Evolutionary conservation across 37 sponge, comb jelly and placozoan genomes (phyloP), one percentile per base, ranked within the genome.

Genomic region (Agelas oroides): DNA sequence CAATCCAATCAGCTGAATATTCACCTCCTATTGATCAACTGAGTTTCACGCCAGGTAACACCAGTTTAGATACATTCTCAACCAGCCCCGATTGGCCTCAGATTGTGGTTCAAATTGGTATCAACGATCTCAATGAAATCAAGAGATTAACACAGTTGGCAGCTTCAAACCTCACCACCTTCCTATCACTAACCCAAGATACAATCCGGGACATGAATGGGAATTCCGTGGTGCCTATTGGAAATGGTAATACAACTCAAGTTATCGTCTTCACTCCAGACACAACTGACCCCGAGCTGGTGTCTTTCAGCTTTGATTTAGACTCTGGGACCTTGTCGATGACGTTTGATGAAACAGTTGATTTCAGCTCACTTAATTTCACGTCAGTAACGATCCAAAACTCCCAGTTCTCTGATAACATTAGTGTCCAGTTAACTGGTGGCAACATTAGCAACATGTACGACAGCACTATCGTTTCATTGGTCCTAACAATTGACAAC

Each of bases 281-380:
- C 53, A 63, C 64, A 2, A 93, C 87, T n/a, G 33, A 59, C 25
- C 97, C 97, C 33, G 15, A 31, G 76, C 75, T 96, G n/a, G 39
- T 73, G 1, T 39, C 28, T 5, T 94, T 93, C 64, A 37, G 46
- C 1, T 55, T 96, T 25, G 71, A 93, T 73, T 73, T 96, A 67
- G 68, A 94, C 60, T 15, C 31, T 17, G 97, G 94, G 31, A 68
- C 37, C 14, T 52, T 96, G 6, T 81, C 70, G 23, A 33, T 96
- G 2, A 88, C 90, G 15, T 96, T 94, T 76, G 73, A 89, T 82
- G 97, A 96, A 61, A 91, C 92, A 40, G 97, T 96, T 18, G 63
- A 92, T 83, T 75, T 75, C 54, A 68, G 40, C 38, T 81, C 89
- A 24, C 64, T 93, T 15, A 62, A 96, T 57, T 69, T 86, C 8